Evolutionary conservation across 92 coral and sea anemone species (phyloP).

Genomic region (Epizoanthus ramosus): DNA sequence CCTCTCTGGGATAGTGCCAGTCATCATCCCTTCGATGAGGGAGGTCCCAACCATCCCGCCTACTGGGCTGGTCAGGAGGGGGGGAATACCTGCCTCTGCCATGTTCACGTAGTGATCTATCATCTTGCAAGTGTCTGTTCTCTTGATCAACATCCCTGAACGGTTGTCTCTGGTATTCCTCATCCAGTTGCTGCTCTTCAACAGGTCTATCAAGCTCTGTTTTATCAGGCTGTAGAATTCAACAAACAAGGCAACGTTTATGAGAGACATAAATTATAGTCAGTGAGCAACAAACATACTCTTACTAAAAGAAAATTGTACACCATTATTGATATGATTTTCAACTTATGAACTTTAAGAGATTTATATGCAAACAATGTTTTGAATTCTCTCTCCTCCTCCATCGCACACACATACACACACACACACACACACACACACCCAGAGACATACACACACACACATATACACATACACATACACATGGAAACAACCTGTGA

Average conservation of each 20-base stretch:
- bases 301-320: no score
- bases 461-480: no score
- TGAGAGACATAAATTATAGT: no score
- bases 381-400: no score
- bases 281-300: no score
- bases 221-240: conserved; percentile 11
- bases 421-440: no score
- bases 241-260: not conserved
- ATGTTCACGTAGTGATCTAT: not conserved
- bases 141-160: conserved; percentile 12
- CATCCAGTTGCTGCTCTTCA: not conserved
- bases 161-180: not conserved
- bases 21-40: conserved; percentile 1
- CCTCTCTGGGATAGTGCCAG: conserved; percentile 34
- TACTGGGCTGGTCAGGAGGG: conserved; percentile 5
- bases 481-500: no score
- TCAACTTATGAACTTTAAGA: no score
- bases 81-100: conserved; percentile 19
- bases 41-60: conserved; percentile 13
- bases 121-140: not conserved
- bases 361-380: no score
- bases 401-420: no score
- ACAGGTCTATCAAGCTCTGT: not conserved
- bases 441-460: no score
- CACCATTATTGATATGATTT: no score